phyloP scores from a whole-genome alignment of 2,888 invertebrate species.

The Hetaerina titia region DNA sequence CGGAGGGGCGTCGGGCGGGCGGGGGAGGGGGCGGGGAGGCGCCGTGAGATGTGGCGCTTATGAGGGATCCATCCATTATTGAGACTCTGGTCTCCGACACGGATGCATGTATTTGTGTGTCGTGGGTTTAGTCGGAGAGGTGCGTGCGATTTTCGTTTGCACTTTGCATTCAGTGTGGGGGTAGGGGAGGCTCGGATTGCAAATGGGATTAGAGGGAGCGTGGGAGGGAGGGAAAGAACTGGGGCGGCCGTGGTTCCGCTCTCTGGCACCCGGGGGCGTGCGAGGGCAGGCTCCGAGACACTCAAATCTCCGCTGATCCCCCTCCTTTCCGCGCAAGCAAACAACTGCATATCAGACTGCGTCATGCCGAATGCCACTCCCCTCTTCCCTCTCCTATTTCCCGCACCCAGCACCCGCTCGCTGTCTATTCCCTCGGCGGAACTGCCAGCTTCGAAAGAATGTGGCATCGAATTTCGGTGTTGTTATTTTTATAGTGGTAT shows the following conservation, averaged over 20 bases:
- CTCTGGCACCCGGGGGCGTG: neutral
- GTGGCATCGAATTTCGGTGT: neutral
- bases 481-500: neutral
- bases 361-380: neutral
- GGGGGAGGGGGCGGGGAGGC: too few relatives aligned
- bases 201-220: too few relatives aligned
- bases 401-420: neutral
- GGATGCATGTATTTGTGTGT: too few relatives aligned
- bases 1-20: too few relatives aligned
- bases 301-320: conserved; percentile 38
- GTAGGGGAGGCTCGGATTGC: too few relatives aligned
- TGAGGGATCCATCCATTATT: too few relatives aligned
- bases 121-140: too few relatives aligned
- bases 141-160: too few relatives aligned
- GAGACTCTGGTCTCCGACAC: too few relatives aligned
- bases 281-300: neutral
- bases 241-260: neutral
- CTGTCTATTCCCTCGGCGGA: neutral
- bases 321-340: conserved; percentile 46
- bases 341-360: conserved; percentile 64
- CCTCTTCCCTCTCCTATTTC: neutral
- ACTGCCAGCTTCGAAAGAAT: neutral
- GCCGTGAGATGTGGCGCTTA: too few relatives aligned
- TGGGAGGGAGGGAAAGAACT: neutral
- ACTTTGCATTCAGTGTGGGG: too few relatives aligned